A percentile compares a stretch with the other conserved stretches of the same genome.
Evolutionary conservation across 2,113 vertebrate genomes (phyloP).

Genomic region (Thryonomys swinderianus): DNA sequence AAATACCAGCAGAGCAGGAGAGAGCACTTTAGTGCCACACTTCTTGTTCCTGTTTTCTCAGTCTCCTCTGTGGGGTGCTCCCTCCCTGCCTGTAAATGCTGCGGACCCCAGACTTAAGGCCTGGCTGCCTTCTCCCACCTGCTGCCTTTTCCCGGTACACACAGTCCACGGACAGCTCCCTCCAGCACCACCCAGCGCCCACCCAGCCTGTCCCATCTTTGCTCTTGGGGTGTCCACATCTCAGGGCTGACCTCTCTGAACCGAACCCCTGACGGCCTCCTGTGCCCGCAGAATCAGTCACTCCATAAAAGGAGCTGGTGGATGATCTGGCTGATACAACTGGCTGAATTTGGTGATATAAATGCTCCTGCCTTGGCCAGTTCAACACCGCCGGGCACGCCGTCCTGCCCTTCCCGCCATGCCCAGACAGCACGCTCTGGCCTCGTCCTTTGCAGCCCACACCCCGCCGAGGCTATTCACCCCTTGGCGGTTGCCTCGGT

Average conservation of each 20-base stretch:
- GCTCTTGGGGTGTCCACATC: not conserved
- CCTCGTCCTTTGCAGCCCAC: not conserved
- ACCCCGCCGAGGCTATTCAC: accelerated
- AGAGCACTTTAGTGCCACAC: not conserved
- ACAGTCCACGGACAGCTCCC: not conserved
- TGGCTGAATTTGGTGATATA: not conserved
- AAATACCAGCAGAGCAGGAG: not conserved
- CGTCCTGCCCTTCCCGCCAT: not conserved
- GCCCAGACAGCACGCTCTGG: accelerated
- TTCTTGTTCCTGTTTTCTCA: not conserved
- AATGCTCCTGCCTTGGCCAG: not conserved
- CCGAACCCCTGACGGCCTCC: not conserved
- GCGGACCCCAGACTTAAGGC: not conserved
- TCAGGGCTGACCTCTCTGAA: not conserved
- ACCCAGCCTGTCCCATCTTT: not conserved
- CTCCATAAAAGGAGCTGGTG: not conserved
- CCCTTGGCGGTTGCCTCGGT: not conserved
- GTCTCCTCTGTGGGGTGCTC: not conserved
- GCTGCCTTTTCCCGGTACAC: not conserved
- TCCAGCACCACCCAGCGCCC: not conserved
- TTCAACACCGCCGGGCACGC: not conserved
- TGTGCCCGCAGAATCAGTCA: not conserved
- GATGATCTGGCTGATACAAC: not conserved
- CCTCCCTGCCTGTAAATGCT: too few species aligned
- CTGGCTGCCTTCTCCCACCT: not conserved